Percentiles rank a stretch among this genome's conserved stretches.
Conservation (phyloP, 2,113 vertebrate species). For the Miniopterus natalensis region DNA sequence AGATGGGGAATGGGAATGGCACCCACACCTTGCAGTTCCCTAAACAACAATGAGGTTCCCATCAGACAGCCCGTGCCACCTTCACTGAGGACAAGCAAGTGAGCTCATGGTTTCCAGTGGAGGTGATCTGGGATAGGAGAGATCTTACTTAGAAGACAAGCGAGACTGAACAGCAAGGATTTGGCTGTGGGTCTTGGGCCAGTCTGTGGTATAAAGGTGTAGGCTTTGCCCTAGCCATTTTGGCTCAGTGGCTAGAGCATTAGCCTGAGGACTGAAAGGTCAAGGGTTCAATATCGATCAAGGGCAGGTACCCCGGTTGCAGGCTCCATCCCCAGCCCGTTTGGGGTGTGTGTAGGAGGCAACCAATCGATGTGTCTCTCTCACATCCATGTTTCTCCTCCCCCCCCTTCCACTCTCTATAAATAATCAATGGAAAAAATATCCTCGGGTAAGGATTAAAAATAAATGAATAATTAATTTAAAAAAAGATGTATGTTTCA, state of each 20-base stretch:
- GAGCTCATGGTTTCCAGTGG: slow-evolving; percentile 34
- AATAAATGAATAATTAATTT: too few species aligned
- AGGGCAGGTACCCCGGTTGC: too few species aligned
- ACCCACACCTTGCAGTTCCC: neutral
- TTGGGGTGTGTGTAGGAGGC: too few species aligned
- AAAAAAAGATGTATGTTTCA: neutral
- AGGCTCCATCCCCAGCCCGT: too few species aligned
- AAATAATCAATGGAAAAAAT: too few species aligned
- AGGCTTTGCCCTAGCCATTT: neutral
- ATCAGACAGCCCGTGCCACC: neutral
- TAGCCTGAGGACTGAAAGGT: too few species aligned
- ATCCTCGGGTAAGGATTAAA: too few species aligned
- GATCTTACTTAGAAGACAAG: slow-evolving; percentile 16
- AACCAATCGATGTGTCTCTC: too few species aligned
- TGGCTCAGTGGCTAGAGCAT: too few species aligned
- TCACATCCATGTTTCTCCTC: too few species aligned
- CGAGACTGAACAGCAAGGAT: slow-evolving; percentile 66
- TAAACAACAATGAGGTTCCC: neutral
- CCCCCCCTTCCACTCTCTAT: too few species aligned
- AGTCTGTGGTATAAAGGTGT: neutral
- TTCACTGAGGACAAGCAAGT: neutral
- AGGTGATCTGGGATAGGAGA: slow-evolving; percentile 37
- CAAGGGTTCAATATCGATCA: too few species aligned
- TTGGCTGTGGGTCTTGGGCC: slow-evolving; percentile 59
- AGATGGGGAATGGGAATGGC: slow-evolving; percentile 44